These are phyloP conservation scores for Dolichomitus sp. DNA, from an alignment of 2,888 invertebrate species.

Conservation along the genomic window DNA sequence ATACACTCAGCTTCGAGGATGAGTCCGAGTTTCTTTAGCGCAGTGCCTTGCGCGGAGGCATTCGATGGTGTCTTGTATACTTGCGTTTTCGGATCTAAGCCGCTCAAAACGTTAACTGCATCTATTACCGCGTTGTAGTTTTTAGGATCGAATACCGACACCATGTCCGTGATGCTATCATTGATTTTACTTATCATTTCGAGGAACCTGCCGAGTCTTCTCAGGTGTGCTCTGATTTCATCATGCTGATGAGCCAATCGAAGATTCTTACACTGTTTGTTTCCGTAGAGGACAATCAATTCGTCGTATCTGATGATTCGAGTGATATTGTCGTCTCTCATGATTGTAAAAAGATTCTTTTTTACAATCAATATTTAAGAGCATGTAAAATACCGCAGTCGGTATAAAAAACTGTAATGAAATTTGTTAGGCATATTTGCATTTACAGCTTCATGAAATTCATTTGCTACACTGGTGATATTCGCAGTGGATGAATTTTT, in stretches of 20 bases:
- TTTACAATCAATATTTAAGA: too few relatives aligned
- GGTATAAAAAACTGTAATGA: too few relatives aligned
- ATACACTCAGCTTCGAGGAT: conserved; percentile 63
- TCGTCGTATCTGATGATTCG: conserved; percentile 68
- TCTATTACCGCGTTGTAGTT: conserved; percentile 54
- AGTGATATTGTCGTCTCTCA: conserved; percentile 69
- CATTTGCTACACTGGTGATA: too few relatives aligned
- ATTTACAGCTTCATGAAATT: too few relatives aligned
- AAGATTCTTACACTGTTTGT: conserved; percentile 68
- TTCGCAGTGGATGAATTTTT: not conserved
- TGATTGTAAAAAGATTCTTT: conserved; percentile 69
- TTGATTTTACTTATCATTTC: conserved; percentile 49
- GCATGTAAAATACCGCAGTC: too few relatives aligned
- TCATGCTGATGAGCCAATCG: conserved; percentile 59
- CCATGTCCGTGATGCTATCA: conserved; percentile 59
- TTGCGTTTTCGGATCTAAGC: conserved; percentile 42
- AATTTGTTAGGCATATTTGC: too few relatives aligned
- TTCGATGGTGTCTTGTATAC: conserved; percentile 64
- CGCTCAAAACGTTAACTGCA: conserved; percentile 63
- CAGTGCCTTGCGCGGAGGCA: conserved; percentile 65
- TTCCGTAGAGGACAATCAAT: conserved; percentile 69
- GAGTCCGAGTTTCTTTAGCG: conserved; percentile 67
- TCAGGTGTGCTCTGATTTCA: conserved; percentile 67
- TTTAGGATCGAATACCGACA: conserved; percentile 68
- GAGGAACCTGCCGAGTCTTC: conserved; percentile 68